Evolutionary conservation across 1,140 invertebrate species (phyloP), one percentile per base, ranked within the genome.

Genomic region (Venturia canescens): DNA sequence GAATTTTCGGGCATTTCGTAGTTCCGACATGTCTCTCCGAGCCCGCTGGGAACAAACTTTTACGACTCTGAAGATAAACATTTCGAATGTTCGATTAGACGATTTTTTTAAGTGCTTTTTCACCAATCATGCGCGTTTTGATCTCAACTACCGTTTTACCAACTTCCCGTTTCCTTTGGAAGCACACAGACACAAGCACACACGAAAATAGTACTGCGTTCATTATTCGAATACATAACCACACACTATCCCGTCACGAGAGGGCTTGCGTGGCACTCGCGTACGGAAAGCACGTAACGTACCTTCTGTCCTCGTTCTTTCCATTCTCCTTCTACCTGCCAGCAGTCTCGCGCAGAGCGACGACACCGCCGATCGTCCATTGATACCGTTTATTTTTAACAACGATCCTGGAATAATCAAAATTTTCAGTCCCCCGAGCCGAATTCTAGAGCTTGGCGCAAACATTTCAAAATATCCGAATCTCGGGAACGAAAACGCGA

Each of bases 201-300:
- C 38, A 34, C 34, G 9, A 3, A 21, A 18, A 53, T 57, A n/a
- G n/a, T n/a, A n/a, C n/a, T n/a, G 3, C 21, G 5, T 57, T 57
- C 53, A 23, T 57, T 57, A 23, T 57, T 57, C 53, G 1, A 57
- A 57, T 18, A 57, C 53, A 57, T 57, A 18, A 57, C 53, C n/a
- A 21, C 9, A 21, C 9, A 57, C 21, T 57, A n/a, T 21, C 21
- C 21, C 18, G 21, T 21, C 53, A 57, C 53, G 21, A n/a, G 21
- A n/a, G 53, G 21, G 38, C 38, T 57, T 9, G n/a, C n/a, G 13
- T 57, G 53, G 53, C 3, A n/a, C 53, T n/a, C 7, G 38, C 21
- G 53, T 23, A 57, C 53, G 53, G 53, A 57, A 57, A 57, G 53
- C 53, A 57, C 53, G 53, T 57, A 57, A 57, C n/a, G 53, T 18